Evolutionary conservation across 1,140 invertebrate genomes (phyloP), one percentile per base, ranked within the genome.

Genomic region (Diachasma alloeum): DNA sequence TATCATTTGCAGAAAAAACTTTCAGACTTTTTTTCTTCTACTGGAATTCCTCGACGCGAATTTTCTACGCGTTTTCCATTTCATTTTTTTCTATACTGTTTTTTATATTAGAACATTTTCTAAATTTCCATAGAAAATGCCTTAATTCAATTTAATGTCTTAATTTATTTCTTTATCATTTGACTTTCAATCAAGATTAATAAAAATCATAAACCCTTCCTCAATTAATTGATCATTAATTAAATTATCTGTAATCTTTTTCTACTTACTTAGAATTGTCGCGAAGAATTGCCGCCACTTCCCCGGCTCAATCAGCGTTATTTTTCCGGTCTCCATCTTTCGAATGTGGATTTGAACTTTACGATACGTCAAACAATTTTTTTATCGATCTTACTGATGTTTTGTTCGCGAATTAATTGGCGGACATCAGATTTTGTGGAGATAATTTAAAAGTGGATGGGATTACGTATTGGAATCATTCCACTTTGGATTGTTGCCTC

Each of bases 271-370:
- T 39, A 83, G 72, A 4, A 81, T 0, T 0, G 84, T 44, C 10
- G 83, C 80, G 0, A 86, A 6, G 72, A 84, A 78, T 42, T 88
- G 87, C 10, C 81, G 81, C 26, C 74, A 69, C 73, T 83, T 87
- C 53, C 86, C 86, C 11, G 85, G 80, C 26, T 83, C 81, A 13
- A 36, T 15, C 10, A 15, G 1, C 46, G 44, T 39, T 36, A 13
- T 37, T 70, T 69, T 69, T 26, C 9, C 2, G 4, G 19, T 56
- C 15, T 75, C 17, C 69, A 71, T 71, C 24, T n/a, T 46, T 48
- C 15, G 1, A 22, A 36, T 24, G 15, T 68, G 11, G 22, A 11
- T 19, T 22, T 22, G 53, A 59, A 59, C 10, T 9, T 19, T 59
- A 17, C 44, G 44, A 46, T 4, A 76, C 15, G 6, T 24, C 19